Evolutionary conservation across 2,113 vertebrate species (phyloP), one percentile per base, ranked within the genome.

Genomic region (Jacana jacana): DNA sequence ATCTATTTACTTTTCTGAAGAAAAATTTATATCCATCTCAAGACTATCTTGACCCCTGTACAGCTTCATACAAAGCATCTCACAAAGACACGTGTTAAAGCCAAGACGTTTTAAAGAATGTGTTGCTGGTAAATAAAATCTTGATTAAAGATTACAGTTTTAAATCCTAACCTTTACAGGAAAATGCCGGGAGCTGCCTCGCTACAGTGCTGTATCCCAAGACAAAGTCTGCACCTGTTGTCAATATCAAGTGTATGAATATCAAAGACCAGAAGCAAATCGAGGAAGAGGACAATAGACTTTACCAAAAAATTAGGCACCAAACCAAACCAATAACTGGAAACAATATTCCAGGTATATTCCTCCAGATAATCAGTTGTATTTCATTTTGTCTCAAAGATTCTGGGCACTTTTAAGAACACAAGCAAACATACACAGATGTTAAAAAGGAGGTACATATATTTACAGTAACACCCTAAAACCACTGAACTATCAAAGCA

Each of bases 281-380:
- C 20, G 82, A 83, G 11, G 68, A 95, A 8, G 91, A 98, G 27
- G 97, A 98, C 76, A 81, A 80, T 10, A 88, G 25, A 44, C 37
- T 98, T 31, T 98, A 98, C 78, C 77, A 81, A 68, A 91, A 90
- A 27, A 52, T 98, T 14, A 97, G 85, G 91, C 96, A 91, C 12
- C 92, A 93, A 49, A 93, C 33, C 48, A 89, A 27, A 37, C 96
- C 97, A 6, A 42, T 97, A 81, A 83, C 14, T 7, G 89, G 25
- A 8, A 70, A 17, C 66, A 71, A 88, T 49, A 98, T 98, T 57
- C 98, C 98, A 94, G 98, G 98, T 98, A 97, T 1, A 49, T 55
- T 46, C 30, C 75, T 85, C 40, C 54, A 44, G 28, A 17, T 31
- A 49, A 6, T 12, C 48, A 15, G 13, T 17, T 20, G 30, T 3